Conservation (phyloP, 2,113 vertebrate genomes). For the Melospiza melodia region DNA sequence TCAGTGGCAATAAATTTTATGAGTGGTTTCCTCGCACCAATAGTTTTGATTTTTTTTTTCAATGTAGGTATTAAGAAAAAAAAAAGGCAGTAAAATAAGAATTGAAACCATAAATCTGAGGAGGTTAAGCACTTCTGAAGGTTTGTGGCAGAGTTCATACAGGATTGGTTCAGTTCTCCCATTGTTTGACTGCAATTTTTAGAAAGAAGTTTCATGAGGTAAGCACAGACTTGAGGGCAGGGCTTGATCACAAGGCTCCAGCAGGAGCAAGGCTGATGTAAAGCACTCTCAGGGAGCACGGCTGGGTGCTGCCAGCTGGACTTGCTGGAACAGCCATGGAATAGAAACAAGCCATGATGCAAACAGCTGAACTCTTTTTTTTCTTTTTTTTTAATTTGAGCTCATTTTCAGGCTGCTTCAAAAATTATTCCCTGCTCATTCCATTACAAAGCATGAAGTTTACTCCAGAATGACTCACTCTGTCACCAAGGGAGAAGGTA, state of each 20-base stretch:
- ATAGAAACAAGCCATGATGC: constrained; percentile 18
- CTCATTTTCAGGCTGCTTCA: background rate
- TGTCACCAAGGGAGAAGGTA: constrained; percentile 44
- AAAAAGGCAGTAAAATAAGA: background rate
- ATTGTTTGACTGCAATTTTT: background rate
- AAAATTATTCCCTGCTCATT: background rate
- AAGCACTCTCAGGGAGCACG: background rate
- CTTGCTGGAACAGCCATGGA: background rate
- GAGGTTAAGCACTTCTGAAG: background rate
- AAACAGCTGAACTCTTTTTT: background rate
- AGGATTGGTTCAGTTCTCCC: background rate
- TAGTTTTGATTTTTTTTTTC: background rate
- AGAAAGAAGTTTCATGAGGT: background rate
- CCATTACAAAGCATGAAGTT: constrained; percentile 1
- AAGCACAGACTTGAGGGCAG: background rate
- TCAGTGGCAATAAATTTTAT: background rate
- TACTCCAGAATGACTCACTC: constrained; percentile 36
- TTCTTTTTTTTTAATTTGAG: background rate
- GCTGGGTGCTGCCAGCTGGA: background rate
- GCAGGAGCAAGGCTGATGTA: background rate
- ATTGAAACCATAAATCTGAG: background rate
- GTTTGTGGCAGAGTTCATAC: background rate
- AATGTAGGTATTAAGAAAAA: background rate
- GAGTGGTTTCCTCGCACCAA: background rate
- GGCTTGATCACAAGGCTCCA: background rate